Conservation (phyloP, 2,797 vertebrate species). For the Pseudotriccus pelzelni region DNA sequence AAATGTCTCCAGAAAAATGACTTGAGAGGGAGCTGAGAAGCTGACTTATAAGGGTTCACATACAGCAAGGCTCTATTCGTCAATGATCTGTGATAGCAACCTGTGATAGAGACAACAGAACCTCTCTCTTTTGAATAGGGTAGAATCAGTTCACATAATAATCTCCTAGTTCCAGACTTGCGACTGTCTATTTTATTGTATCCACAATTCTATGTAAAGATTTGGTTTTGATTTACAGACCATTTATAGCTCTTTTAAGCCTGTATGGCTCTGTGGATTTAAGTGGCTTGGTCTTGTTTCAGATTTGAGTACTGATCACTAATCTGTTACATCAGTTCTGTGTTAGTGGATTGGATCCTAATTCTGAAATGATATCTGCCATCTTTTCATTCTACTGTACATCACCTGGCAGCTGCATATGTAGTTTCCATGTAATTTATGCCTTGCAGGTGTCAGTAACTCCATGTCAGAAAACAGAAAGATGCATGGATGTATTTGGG, state of each 20-base stretch:
- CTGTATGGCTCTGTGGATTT: background rate
- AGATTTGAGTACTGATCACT: background rate
- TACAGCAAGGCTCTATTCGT: background rate
- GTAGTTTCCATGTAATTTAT: conserved; percentile 52
- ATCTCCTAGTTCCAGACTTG: background rate
- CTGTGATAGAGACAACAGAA: background rate
- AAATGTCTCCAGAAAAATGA: background rate
- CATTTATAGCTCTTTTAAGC: background rate
- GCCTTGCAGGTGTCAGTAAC: conserved; percentile 69
- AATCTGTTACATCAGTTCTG: background rate
- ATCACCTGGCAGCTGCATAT: conserved; percentile 41
- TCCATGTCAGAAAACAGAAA: conserved; percentile 67
- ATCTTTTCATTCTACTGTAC: conserved; percentile 33
- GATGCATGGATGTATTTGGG: conserved; percentile 68
- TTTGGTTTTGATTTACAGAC: background rate
- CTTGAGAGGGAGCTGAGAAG: background rate
- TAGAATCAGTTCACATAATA: background rate
- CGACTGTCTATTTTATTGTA: background rate
- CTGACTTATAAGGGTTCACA: rapidly evolving
- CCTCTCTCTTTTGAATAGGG: background rate
- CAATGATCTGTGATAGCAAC: background rate
- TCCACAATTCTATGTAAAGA: background rate
- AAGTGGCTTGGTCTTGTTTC: background rate
- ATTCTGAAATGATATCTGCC: background rate
- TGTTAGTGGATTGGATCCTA: background rate